Evolutionary conservation across 2,888 invertebrate species (phyloP), one percentile per base, ranked within the genome.

Genomic region (Hydriomena furcata): DNA sequence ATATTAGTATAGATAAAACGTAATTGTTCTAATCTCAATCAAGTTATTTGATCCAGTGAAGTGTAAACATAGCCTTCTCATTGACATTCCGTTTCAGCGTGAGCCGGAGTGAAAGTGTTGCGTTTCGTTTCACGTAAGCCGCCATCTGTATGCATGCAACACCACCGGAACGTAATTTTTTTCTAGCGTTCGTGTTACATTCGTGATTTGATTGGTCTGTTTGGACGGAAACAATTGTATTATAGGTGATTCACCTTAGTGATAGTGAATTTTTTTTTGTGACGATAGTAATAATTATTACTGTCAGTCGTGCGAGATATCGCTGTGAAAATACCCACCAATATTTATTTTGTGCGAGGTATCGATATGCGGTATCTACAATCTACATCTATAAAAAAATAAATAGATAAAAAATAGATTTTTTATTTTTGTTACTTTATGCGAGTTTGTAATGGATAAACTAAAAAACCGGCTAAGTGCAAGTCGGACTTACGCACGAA

Each of bases 81-180:
- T 52, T 48, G 40, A 50, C 55, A 58, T 58, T 48, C 55, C 20
- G 32, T 50, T 50, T 51, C 52, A 52, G 42, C 47, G 38, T 52
- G 55, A 34, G 31, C 28, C 23, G 40, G 50, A 62, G 63, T 62
- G 65, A 65, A 62, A 63, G 61, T 63, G 35, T 32, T 27, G 32
- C 60, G 55, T 52, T 65, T 47, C 60, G 46, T 61, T 60, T 54
- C 61, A 60, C 55, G 61, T 53, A 55, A 62, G 28, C 50, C 52
- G 47, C 46, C n/a, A 52, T 57, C 47, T 52, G 43, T 48, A 47
- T 43, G 49, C 55, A 54, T 57, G 56, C 56, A 43, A 55, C 52
- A 28, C 25, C 25, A 25, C 51, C 32, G 55, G 60, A 55, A 55
- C 55, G 58, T 53, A 54, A 34, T 34, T 42, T 51, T 51, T 51